Base-by-base conservation (phyloP, 2,797 vertebrate species). In the Tinamus major region DNA sequence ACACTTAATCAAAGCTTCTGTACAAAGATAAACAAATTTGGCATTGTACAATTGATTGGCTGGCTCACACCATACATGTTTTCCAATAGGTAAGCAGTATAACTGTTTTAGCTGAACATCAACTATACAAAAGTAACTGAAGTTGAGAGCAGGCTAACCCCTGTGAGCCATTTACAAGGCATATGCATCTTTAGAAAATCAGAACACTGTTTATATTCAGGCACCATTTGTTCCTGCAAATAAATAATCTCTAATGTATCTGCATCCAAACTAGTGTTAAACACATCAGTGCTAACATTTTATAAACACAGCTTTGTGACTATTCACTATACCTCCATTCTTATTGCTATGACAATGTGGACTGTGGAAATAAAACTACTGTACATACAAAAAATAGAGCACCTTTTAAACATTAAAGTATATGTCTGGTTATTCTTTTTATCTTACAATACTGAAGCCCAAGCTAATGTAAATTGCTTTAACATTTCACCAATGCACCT, bases 341-440 rank as follows among this genome's bases (percentile, higher is more conserved):
- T 99, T 99, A 99, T 99, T 99, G 99, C 99, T 99, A 99, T 98
- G 98, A 98, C 98, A 98, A 98, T 95, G 98, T 98, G 97, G 93
- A 98, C 98, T 98, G 98, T 98, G 98, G 98, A 98, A 98, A 98
- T 97, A 98, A 98, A 95, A 98, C 98, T 98, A 98, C 98, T 97
- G 97, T 98, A 97, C 98, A 97, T 98, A 98, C 98, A 97, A 98
- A 97, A 98, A 97, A 98, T 97, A 98, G 98, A 98, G 98, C 98
- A 99, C 98, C 98, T 98, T 97, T 98, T 97, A 98, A 97, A 98
- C 98, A 98, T 98, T 97, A 97, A 98, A 98, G 98, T 98, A 97
- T 98, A 98, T 96, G 98, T 97, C 97, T 97, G 97, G 96, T 97
- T 96, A 96, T 97, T 94, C 86, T 96, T 87, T 92, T 90, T 97